phyloP scores from a whole-genome alignment of 2,888 invertebrate species.

The Eristalis pertinax region DNA sequence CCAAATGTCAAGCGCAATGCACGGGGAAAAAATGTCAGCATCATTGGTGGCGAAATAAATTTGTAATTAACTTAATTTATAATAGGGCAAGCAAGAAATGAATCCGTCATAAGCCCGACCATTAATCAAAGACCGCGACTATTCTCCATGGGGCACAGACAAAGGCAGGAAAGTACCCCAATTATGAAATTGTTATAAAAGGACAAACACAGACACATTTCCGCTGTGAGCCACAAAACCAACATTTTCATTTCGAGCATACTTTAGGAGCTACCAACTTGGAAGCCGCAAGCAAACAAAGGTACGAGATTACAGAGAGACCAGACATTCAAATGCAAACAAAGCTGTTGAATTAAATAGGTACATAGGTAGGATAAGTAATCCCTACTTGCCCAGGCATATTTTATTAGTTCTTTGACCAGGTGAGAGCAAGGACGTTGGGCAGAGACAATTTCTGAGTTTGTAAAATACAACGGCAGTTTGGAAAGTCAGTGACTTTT shows the following conservation, averaged over 20 bases:
- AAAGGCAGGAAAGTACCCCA: neutral
- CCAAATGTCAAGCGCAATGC: neutral
- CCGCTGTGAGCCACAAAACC: neutral
- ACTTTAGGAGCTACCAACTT: neutral
- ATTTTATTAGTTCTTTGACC: too few species aligned
- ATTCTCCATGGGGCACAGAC: neutral
- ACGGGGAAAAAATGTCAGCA: neutral
- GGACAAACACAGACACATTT: neutral
- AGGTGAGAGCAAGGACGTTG: too few species aligned
- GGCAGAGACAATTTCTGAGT: too few species aligned
- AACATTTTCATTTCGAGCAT: neutral
- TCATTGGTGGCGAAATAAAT: neutral
- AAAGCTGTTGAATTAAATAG: too few species aligned
- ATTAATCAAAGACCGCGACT: neutral
- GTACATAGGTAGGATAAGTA: too few species aligned
- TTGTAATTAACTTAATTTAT: neutral
- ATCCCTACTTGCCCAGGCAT: too few species aligned
- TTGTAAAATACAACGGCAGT: too few species aligned
- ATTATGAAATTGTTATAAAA: neutral
- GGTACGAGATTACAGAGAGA: neutral
- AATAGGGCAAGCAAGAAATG: neutral
- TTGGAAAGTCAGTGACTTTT: too few species aligned
- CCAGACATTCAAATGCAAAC: too few species aligned
- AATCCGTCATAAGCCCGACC: neutral
- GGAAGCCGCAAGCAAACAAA: neutral